Evolutionary conservation across 1,140 invertebrate genomes (phyloP).

Genomic region (Dendrolimus punctatus): DNA sequence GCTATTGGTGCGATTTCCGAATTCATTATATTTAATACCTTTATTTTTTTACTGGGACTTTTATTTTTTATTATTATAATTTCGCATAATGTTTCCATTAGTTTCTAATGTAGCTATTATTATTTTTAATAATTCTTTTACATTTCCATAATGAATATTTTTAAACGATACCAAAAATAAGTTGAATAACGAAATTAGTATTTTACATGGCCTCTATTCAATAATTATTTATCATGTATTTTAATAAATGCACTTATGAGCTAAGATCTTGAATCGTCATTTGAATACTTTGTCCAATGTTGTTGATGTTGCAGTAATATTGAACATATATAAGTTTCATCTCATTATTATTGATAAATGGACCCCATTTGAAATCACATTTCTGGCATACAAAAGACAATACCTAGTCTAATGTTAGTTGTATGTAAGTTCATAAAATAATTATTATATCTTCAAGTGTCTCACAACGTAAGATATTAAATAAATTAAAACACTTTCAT

Average conservation of each 20-base stretch:
- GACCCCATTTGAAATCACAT: conserved; percentile 51
- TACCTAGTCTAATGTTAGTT: conserved; percentile 70
- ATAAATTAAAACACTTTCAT: conserved; percentile 53
- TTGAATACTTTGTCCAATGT: conserved; percentile 23
- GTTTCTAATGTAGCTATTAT: conserved; percentile 8
- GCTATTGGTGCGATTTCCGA: conserved; percentile 42
- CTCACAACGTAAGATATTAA: conserved; percentile 65
- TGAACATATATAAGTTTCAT: conserved; percentile 27
- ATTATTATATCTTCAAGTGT: conserved; percentile 69
- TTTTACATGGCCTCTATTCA: conserved; percentile 30
- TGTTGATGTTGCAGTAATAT: conserved; percentile 50
- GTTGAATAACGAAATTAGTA: conserved; percentile 12
- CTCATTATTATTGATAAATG: conserved; percentile 24
- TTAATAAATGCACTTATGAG: conserved; percentile 26
- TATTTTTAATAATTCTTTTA: conserved; percentile 11
- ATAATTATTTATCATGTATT: conserved; percentile 28
- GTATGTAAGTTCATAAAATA: conserved; percentile 67
- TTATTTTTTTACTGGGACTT: no score
- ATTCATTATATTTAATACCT: no score
- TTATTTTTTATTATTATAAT: conserved; percentile 12
- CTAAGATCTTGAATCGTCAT: conserved; percentile 28
- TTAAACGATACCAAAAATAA: conserved; percentile 31
- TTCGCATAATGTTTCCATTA: conserved; percentile 31
- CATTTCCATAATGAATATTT: conserved; percentile 13
- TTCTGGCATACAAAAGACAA: conserved; percentile 71